Evolutionary conservation across 2,113 vertebrate species (phyloP), one percentile per base, ranked within the genome.

Genomic region (Sarotherodon lohbergeri): DNA sequence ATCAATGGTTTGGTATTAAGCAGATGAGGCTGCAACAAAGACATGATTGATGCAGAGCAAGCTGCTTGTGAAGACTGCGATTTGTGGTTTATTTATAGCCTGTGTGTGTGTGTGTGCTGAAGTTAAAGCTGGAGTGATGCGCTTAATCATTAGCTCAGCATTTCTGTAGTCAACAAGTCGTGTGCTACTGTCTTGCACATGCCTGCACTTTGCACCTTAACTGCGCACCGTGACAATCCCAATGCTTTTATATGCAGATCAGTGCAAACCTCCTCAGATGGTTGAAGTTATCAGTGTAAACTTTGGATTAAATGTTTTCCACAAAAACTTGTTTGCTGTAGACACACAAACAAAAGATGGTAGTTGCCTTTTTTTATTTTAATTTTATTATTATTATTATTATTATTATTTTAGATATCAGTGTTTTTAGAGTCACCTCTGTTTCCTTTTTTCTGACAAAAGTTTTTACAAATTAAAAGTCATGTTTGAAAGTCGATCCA

Each of bases 31-130:
- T 61, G 71, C 83, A 61, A 78, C 17, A 88, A 89, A 91, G 80
- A 81, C 22, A 4, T 56, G 39, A 3, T 71, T 81, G 29, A 90
- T 78, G 76, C 50, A 41, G 36, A 57, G 63, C 84, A 86, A 92
- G 89, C 91, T 43, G 90, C 80, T 92, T 89, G 90, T 89, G 73
- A 36, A 29, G 16, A 76, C 14, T 89, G 29, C 89, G 86, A 88
- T 94, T 93, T 89, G 81, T 91, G 89, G 87, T 92, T 90, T 95
- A 91, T 96, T 95, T 92, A 91, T 93, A 92, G 88, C 36, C 9
- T 34, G 59, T 29, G 29, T 63, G 59, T 27, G 27, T 27, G 86
- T 85, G 82, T 83, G 82, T 80, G 27, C 82, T 82, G 27, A 80
- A 91, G 87, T 91, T 43, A 39, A 87, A 81, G 85, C 88, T 86